Percentiles rank a stretch among this genome's conserved stretches.
These are phyloP conservation scores for Gastracanthus pulcherrimus DNA, from an alignment of 2,888 invertebrate genomes.

Conservation along the genomic window DNA sequence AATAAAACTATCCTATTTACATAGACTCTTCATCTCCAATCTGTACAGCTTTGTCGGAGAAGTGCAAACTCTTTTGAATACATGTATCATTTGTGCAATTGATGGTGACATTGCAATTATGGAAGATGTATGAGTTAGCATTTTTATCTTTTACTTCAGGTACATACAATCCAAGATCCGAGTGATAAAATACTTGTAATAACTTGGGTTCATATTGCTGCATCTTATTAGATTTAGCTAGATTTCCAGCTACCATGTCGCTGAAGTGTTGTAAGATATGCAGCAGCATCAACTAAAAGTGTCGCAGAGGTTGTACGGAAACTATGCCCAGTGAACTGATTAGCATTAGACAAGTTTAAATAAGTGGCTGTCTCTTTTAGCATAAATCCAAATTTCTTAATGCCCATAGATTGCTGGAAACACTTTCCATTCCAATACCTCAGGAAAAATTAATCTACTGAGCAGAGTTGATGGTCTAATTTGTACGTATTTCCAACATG, in stretches of 20 bases:
- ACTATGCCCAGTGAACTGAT: background rate
- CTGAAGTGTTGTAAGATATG: background rate
- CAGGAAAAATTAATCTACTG: background rate
- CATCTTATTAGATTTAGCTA: background rate
- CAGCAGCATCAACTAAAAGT: background rate
- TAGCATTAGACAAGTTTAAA: background rate
- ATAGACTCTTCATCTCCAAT: no score
- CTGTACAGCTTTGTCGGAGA: no score
- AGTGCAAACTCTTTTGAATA: no score
- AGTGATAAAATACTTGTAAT: no score
- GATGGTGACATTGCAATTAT: no score
- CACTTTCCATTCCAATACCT: background rate
- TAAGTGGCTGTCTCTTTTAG: background rate
- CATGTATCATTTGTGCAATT: no score
- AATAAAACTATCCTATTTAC: no score
- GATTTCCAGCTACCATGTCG: conserved; percentile 1
- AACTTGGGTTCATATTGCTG: no score
- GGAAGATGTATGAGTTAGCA: no score
- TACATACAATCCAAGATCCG: no score
- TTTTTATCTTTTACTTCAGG: no score
- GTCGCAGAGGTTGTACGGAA: conserved; percentile 5
- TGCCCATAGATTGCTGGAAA: background rate
- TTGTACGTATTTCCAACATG: background rate
- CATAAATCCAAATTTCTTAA: background rate
- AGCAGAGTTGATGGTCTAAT: background rate